These are phyloP conservation scores for Brachyptera putata DNA, from an alignment of 2,888 invertebrate genomes.

Conservation along the genomic window DNA sequence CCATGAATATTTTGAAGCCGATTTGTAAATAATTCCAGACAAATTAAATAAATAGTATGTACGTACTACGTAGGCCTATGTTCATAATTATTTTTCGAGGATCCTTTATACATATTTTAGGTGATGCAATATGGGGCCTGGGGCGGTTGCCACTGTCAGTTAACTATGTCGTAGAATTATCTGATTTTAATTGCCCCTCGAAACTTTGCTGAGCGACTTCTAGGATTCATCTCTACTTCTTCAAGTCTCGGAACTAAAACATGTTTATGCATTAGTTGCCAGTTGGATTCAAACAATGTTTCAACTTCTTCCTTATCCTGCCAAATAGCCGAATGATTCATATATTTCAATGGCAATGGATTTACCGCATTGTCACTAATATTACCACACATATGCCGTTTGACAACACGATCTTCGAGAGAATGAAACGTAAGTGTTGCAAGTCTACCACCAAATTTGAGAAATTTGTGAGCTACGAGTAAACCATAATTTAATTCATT, in stretches of 20 bases:
- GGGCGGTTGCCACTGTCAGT: too few species aligned
- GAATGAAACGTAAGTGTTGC: conserved; percentile 89
- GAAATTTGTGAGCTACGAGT: conserved; percentile 66
- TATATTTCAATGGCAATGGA: conserved; percentile 66
- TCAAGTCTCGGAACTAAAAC: conserved; percentile 67
- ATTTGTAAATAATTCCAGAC: too few species aligned
- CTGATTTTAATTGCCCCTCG: conserved; percentile 68
- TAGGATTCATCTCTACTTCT: conserved; percentile 74
- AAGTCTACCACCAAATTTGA: conserved; percentile 73
- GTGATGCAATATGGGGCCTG: too few species aligned
- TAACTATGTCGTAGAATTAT: background rate
- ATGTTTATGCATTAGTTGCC: conserved; percentile 77
- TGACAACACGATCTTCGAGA: conserved; percentile 88
- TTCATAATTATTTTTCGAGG: too few species aligned
- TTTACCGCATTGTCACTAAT: conserved; percentile 67
- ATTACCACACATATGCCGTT: conserved; percentile 79
- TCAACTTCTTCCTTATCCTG: conserved; percentile 59
- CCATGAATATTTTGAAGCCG: too few species aligned
- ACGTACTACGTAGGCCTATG: too few species aligned
- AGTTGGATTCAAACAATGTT: conserved; percentile 59
- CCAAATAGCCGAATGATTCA: conserved; percentile 54
- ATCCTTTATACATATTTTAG: too few species aligned
- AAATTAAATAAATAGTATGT: too few species aligned
- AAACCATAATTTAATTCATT: conserved; percentile 92
- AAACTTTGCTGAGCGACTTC: conserved; percentile 84